These are phyloP conservation scores for Amphibalanus amphitrite DNA, from an alignment of 1,140 invertebrate species.

Conservation along the genomic window DNA sequence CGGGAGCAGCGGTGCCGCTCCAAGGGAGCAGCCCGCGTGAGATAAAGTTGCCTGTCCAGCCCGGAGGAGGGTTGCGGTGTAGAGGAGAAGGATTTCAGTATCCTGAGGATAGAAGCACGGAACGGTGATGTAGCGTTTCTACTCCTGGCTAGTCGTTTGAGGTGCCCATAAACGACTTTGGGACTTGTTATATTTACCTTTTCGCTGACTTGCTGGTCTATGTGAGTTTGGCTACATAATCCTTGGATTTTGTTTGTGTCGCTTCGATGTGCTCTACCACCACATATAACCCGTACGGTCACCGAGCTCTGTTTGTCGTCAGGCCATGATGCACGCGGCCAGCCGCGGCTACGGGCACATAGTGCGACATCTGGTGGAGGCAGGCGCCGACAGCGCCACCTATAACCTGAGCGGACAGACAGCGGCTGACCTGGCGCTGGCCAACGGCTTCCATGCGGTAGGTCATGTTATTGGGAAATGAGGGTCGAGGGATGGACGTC, in stretches of 20 bases:
- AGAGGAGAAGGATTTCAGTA: too few relatives aligned
- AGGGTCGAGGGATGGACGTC: too few relatives aligned
- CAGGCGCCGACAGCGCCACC: constrained; percentile 24
- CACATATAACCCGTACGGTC: too few relatives aligned
- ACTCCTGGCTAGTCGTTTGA: neutral
- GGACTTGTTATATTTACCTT: neutral
- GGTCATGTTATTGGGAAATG: too few relatives aligned
- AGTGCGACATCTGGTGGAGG: constrained; percentile 26
- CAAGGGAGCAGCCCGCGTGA: too few relatives aligned
- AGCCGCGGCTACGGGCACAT: constrained; percentile 25
- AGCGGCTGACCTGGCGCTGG: constrained; percentile 25
- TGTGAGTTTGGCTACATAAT: neutral
- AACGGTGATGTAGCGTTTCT: neutral
- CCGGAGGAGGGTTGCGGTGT: too few relatives aligned
- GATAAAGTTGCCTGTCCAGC: too few relatives aligned
- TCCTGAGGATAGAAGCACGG: neutral
- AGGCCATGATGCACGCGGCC: constrained; percentile 20
- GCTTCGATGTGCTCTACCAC: too few relatives aligned
- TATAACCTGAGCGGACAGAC: constrained; percentile 24
- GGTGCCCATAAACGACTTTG: neutral
- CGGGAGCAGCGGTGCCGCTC: too few relatives aligned
- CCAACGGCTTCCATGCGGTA: constrained; percentile 15
- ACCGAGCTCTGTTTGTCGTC: too few relatives aligned
- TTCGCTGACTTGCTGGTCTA: neutral
- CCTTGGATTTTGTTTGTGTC: neutral